Evolutionary conservation across 2,797 vertebrate genomes (phyloP), one percentile per base, ranked within the genome.

Genomic region (Artibeus jamaicensis): DNA sequence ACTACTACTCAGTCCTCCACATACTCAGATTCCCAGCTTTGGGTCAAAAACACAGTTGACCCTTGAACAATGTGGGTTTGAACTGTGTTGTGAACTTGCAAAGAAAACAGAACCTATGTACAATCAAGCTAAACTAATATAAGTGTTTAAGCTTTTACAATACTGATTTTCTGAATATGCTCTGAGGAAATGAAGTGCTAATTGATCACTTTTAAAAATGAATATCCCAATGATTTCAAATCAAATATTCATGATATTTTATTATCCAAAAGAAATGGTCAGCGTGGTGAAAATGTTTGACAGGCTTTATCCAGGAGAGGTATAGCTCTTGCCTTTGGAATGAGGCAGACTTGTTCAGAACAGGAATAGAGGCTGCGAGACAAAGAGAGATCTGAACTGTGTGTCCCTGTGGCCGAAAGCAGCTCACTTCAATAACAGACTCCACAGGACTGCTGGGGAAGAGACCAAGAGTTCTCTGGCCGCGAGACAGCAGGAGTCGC

Each of bases 171-270:
- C 84, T 83, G 48, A 96, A 67, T 12, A 44, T 67, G 71, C 53
- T 89, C 57, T 22, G 34, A 92, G 53, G 90, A 46, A 78, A 70
- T 37, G 29, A 32, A 42, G 11, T 57, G 39, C 46, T 89, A 86
- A 83, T 16, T 93, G 84, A 82, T 48, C 79, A 48, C 82, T 70
- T 62, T 37, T 29, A 34, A 0, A 53, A 94, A 87, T 42, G 68
- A 96, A 70, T 29, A 9, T 50, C 32, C 46, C 68, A 67, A 42
- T 93, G 74, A 97, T 82, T 95, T 96, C 42, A 59, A 53, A 46
- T 92, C 48, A 96, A 95, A 92, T 93, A 94, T 89, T 74, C 55
- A n/a, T 68, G 71, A 70, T 93, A 71, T 84, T 96, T 96, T 81
- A 79, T 81, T 37, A 96, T 53, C 34, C 53, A 79, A 73, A 88